A percentile compares a stretch with the other conserved stretches of the same genome.
These are phyloP conservation scores for Erpobdella octoculata DNA, from an alignment of 2,888 invertebrate species.

Conservation along the genomic window DNA sequence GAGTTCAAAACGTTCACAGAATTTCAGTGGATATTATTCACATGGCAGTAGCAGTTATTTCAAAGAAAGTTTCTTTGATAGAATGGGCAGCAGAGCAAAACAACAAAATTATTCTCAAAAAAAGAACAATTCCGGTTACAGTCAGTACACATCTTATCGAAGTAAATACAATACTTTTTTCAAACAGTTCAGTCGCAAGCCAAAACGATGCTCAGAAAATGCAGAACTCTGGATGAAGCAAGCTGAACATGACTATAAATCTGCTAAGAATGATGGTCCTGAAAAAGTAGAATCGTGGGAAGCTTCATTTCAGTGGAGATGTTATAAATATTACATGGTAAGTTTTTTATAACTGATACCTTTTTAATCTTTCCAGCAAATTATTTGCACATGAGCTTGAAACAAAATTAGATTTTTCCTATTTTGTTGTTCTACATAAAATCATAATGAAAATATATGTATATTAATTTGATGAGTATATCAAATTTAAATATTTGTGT, in stretches of 20 bases:
- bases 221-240: conserved; percentile 2
- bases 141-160: neutral
- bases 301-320: neutral
- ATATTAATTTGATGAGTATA: no score
- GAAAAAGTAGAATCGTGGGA: no score
- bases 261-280: conserved; percentile 4
- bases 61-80: neutral
- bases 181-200: neutral
- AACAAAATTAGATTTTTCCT: no score
- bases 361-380: no score
- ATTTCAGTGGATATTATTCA: neutral
- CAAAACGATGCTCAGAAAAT: neutral
- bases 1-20: no score
- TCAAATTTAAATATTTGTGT: no score
- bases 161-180: neutral
- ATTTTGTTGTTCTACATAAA: no score
- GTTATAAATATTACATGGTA: conserved; percentile 12
- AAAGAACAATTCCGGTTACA: neutral
- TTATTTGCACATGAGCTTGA: no score
- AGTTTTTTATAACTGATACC: neutral
- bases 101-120: neutral
- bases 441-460: no score
- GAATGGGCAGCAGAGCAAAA: neutral
- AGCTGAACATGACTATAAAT: neutral
- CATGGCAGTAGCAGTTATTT: neutral